These are phyloP conservation scores for Apogon hyalosoma DNA, from an alignment of 2,797 vertebrate genomes.

Conservation along the genomic window DNA sequence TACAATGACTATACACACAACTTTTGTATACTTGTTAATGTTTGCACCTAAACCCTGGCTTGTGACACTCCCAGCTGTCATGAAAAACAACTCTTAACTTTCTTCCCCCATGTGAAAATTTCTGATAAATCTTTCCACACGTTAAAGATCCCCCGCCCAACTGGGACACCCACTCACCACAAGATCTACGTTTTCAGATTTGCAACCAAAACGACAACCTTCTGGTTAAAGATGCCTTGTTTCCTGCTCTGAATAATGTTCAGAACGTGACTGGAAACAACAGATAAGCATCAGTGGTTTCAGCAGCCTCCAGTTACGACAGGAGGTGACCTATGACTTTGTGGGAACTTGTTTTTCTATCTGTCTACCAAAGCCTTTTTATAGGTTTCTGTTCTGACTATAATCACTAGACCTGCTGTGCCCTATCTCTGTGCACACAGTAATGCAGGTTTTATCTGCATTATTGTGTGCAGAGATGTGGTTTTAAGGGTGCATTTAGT, in stretches of 20 bases:
- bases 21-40: too few relatives aligned
- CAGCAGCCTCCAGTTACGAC: background rate
- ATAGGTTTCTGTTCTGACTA: background rate
- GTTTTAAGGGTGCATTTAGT: background rate
- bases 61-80: conserved; percentile 5
- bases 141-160: conserved; percentile 51
- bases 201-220: background rate
- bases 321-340: background rate
- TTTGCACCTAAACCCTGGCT: background rate
- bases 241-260: conserved; percentile 15
- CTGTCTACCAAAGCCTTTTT: background rate
- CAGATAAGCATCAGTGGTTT: conserved; percentile 52
- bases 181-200: background rate
- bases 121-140: conserved; percentile 29
- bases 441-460: background rate
- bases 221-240: background rate
- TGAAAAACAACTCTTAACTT: background rate
- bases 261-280: conserved; percentile 42
- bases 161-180: conserved; percentile 19
- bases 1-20: too few relatives aligned
- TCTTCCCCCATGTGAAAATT: background rate
- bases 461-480: background rate
- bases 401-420: background rate
- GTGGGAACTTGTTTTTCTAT: background rate
- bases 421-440: background rate